A percentile compares a stretch with the other conserved stretches of the same genome.
phyloP scores from a whole-genome alignment of 2,113 vertebrate species.

The Pelecanoides urinatrix region DNA sequence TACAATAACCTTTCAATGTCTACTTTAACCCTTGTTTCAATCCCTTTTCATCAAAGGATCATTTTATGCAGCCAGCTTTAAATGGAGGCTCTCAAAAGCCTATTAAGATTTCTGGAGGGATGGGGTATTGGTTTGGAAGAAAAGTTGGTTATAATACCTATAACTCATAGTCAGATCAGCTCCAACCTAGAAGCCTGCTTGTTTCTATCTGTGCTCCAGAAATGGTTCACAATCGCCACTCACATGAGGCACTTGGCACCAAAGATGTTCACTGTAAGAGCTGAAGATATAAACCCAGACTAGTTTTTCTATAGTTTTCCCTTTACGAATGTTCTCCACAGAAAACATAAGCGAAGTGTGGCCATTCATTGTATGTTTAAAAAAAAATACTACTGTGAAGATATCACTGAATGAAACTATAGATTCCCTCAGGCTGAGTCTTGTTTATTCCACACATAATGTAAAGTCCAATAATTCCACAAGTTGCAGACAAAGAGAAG shows the following conservation, averaged over 20 bases:
- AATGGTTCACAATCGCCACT: neutral
- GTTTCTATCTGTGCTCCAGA: slow-evolving; percentile 51
- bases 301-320: neutral
- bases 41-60: slow-evolving; percentile 82
- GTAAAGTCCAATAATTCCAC: neutral
- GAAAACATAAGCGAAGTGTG: neutral
- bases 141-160: slow-evolving; percentile 73
- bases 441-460: slow-evolving; percentile 4
- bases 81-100: slow-evolving; percentile 77
- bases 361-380: neutral
- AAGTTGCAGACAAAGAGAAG: neutral
- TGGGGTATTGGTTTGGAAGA: slow-evolving; percentile 64
- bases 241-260: neutral
- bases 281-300: neutral
- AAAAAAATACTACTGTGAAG: neutral
- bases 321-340: neutral
- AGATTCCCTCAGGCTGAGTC: neutral
- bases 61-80: slow-evolving; percentile 80
- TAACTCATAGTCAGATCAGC: slow-evolving; percentile 70
- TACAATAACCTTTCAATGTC: slow-evolving; percentile 87
- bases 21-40: slow-evolving; percentile 89
- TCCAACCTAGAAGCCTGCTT: slow-evolving; percentile 31
- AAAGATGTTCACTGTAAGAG: neutral
- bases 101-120: slow-evolving; percentile 77
- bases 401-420: neutral